These are phyloP conservation scores for Syndactyla subalaris DNA, from an alignment of 2,797 vertebrate species.

Conservation along the genomic window DNA sequence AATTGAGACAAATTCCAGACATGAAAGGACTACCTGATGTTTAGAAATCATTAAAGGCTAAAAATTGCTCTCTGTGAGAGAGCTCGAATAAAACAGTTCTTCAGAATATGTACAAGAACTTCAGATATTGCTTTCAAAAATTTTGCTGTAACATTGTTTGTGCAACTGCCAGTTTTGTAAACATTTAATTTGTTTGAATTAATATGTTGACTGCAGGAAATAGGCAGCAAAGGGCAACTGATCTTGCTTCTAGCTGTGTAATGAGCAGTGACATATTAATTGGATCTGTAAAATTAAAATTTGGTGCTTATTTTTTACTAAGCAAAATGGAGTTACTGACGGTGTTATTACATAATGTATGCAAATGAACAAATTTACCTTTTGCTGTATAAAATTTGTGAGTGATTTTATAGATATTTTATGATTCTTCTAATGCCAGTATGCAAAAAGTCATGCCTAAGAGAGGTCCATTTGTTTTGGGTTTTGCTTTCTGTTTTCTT, in stretches of 20 bases:
- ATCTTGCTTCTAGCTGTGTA: background rate
- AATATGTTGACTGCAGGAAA: background rate
- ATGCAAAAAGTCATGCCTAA: background rate
- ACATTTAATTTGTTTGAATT: background rate
- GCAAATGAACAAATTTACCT: background rate
- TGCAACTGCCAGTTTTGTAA: background rate
- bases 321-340: background rate
- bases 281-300: background rate
- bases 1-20: background rate
- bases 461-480: background rate
- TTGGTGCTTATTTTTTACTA: background rate
- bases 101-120: background rate
- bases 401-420: background rate
- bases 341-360: background rate
- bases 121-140: background rate
- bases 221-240: background rate
- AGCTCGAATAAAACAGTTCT: background rate
- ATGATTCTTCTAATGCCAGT: background rate
- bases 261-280: background rate
- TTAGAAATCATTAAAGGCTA: conserved; percentile 1
- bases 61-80: background rate
- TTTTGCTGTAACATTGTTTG: background rate
- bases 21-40: background rate
- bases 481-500: background rate
- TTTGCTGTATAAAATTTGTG: background rate